These are phyloP conservation scores for Eurystomus gularis DNA, from an alignment of 2,113 vertebrate genomes.

Conservation along the genomic window DNA sequence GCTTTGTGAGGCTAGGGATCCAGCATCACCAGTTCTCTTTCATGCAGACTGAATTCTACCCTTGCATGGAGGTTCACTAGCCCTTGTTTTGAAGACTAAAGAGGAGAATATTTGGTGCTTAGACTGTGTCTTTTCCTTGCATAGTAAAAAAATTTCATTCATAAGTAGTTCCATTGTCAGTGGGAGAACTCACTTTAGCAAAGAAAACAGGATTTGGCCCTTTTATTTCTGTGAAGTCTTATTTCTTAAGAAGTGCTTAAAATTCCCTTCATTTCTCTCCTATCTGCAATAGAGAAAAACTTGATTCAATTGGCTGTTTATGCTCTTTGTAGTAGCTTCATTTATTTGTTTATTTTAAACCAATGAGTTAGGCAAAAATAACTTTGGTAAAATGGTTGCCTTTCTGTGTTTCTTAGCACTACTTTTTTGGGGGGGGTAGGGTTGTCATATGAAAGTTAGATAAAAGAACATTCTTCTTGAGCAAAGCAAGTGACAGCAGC, in stretches of 20 bases:
- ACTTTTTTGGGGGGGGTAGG: background rate
- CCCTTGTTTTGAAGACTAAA: background rate
- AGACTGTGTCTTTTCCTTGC: background rate
- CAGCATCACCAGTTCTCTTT: background rate
- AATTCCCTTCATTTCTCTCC: background rate
- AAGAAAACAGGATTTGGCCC: background rate
- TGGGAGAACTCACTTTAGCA: background rate
- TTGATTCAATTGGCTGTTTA: background rate
- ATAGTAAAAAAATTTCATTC: background rate
- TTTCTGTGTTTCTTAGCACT: background rate
- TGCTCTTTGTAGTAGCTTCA: background rate
- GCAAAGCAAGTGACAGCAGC: background rate
- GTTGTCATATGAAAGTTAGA: background rate
- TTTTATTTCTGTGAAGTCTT: background rate
- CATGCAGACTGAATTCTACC: background rate
- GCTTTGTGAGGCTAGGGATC: accelerated
- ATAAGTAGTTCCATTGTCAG: background rate
- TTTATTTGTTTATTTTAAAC: background rate
- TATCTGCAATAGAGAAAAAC: background rate
- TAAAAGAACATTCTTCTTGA: background rate
- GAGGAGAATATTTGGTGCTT: accelerated
- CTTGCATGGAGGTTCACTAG: background rate
- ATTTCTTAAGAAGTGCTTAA: background rate
- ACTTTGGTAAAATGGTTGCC: background rate
- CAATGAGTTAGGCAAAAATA: background rate